phyloP scores from a whole-genome alignment of 2,888 invertebrate genomes.

The Lasioglossum vierecki region DNA sequence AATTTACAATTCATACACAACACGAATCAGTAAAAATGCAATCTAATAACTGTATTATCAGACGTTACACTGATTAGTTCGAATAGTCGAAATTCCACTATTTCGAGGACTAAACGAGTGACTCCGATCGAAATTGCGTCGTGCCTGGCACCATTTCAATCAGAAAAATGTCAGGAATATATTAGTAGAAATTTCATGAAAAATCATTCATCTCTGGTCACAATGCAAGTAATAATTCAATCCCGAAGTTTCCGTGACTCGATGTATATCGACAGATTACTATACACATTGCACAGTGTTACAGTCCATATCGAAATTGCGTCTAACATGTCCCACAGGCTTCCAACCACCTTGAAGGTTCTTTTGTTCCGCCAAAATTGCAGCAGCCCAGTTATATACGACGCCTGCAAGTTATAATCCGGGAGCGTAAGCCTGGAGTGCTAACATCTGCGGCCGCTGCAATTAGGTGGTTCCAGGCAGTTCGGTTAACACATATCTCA shows the following conservation, averaged over 20 bases:
- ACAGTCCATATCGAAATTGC: neutral
- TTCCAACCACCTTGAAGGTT: neutral
- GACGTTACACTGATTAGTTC: neutral
- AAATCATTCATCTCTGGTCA: neutral
- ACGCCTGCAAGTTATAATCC: neutral
- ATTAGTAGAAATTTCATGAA: neutral
- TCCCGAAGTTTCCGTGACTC: neutral
- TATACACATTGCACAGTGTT: neutral
- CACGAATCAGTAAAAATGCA: too few species aligned
- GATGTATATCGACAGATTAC: neutral
- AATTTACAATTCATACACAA: too few species aligned
- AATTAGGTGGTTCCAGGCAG: neutral
- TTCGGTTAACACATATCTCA: neutral
- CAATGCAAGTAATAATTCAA: neutral
- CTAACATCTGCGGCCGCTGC: conserved; percentile 4
- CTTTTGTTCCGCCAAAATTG: neutral
- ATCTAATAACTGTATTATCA: neutral
- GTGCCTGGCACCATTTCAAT: neutral
- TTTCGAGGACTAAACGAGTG: neutral
- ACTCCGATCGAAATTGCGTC: neutral
- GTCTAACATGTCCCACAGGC: too few species aligned
- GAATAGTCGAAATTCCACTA: neutral
- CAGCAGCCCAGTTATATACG: neutral
- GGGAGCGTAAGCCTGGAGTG: neutral
- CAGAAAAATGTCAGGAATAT: neutral